These are phyloP conservation scores for Myotis davidii DNA, from an alignment of 2,113 vertebrate genomes.

Conservation along the genomic window DNA sequence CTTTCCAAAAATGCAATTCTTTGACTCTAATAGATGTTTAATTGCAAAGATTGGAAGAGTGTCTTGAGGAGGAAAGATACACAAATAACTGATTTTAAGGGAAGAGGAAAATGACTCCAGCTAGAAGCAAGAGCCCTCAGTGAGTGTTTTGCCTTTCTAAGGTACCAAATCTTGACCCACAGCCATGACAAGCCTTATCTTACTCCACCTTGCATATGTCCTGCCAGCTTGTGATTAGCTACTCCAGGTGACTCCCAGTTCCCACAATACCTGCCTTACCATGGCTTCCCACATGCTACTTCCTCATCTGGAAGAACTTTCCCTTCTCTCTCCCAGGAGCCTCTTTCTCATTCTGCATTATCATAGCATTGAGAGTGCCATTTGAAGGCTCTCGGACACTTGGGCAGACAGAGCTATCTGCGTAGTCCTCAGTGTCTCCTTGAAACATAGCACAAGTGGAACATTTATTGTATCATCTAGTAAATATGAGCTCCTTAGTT, in stretches of 20 bases:
- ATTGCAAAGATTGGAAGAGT: not conserved
- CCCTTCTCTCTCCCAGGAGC: not conserved
- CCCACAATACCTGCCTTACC: fast-evolving
- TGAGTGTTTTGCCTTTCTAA: not conserved
- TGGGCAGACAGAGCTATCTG: not conserved
- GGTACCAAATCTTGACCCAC: not conserved
- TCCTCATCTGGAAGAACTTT: not conserved
- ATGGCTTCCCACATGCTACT: not conserved
- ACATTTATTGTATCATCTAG: not conserved
- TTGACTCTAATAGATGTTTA: not conserved
- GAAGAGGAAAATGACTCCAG: not conserved
- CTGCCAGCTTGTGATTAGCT: not conserved
- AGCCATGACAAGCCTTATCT: not conserved
- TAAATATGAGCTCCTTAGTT: not conserved
- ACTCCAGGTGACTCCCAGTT: not conserved
- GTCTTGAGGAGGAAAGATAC: not conserved
- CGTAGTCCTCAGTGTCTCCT: not conserved
- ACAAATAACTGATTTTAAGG: not conserved
- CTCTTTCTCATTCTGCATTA: not conserved
- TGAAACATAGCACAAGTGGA: not conserved
- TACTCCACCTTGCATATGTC: not conserved
- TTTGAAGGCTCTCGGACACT: not conserved
- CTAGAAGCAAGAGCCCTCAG: not conserved
- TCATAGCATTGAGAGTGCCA: not conserved
- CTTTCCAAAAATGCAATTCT: not conserved